These are phyloP conservation scores for Lochmaea capreae DNA, from an alignment of 2,888 invertebrate species.

Conservation along the genomic window DNA sequence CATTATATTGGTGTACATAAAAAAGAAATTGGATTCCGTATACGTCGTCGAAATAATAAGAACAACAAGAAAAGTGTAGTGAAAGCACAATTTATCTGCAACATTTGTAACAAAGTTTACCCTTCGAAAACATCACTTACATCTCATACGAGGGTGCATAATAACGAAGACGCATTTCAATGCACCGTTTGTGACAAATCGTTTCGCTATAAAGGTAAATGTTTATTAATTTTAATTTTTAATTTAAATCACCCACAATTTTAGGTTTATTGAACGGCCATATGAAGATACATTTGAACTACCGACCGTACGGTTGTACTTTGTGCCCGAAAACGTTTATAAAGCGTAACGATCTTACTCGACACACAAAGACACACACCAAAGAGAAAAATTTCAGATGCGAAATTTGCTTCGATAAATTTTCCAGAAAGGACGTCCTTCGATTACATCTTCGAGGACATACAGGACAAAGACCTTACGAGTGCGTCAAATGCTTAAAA, in stretches of 20 bases:
- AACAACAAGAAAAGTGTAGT: not conserved
- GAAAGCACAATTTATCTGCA: not conserved
- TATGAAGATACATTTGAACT: slow-evolving; percentile 23
- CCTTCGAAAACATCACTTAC: slow-evolving; percentile 17
- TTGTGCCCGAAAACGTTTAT: slow-evolving; percentile 28
- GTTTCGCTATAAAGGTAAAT: slow-evolving; percentile 25
- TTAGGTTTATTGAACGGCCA: slow-evolving; percentile 28
- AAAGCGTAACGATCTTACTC: slow-evolving; percentile 23
- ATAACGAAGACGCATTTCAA: slow-evolving; percentile 15
- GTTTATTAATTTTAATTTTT: not conserved
- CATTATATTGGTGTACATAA: slow-evolving; percentile 12
- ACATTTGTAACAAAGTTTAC: slow-evolving; percentile 19
- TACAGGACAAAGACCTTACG: slow-evolving; percentile 22
- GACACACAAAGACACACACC: slow-evolving; percentile 26
- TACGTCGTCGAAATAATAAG: not conserved
- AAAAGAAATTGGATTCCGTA: not conserved
- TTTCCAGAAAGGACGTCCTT: slow-evolving; percentile 30
- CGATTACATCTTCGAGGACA: slow-evolving; percentile 20
- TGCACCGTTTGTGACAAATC: slow-evolving; percentile 24
- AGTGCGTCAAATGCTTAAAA: slow-evolving; percentile 19
- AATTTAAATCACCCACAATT: not conserved
- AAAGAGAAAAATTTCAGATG: slow-evolving; percentile 28
- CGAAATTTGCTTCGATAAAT: slow-evolving; percentile 25
- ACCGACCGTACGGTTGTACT: slow-evolving; percentile 23
- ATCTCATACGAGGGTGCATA: slow-evolving; percentile 23